A percentile compares a stretch with the other conserved stretches of the same genome.
These are phyloP conservation scores for Andrena hattorfiana DNA, from an alignment of 2,888 invertebrate genomes.

Conservation along the genomic window DNA sequence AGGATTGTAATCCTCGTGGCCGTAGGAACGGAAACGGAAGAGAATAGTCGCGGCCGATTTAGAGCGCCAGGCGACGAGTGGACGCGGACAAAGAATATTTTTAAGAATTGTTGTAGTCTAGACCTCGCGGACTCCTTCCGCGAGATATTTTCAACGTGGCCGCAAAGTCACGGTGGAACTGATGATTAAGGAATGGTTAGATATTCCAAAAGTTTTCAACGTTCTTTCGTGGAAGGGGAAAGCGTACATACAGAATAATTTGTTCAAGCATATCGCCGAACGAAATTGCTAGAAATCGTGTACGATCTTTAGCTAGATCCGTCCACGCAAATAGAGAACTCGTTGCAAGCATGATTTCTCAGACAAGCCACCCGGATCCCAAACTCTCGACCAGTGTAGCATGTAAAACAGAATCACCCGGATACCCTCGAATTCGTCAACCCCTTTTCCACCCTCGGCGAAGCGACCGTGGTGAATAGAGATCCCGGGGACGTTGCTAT, in stretches of 20 bases:
- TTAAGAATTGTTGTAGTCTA: slow-evolving; percentile 53
- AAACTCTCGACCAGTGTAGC: neutral
- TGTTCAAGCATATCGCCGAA: no score
- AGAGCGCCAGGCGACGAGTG: slow-evolving; percentile 39
- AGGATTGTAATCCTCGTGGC: slow-evolving; percentile 47
- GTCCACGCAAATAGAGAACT: no score
- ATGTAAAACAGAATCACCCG: neutral
- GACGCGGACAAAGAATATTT: slow-evolving; percentile 53
- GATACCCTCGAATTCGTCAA: slow-evolving; percentile 25
- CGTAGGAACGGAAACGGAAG: slow-evolving; percentile 22
- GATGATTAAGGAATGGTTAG: neutral
- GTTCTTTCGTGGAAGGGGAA: no score
- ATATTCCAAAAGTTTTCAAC: no score
- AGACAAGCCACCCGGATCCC: neutral
- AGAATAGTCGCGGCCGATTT: slow-evolving; percentile 53
- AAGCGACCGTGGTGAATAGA: slow-evolving; percentile 5
- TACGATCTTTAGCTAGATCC: no score
- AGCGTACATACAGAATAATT: no score
- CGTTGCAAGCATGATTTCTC: neutral
- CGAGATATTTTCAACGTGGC: slow-evolving; percentile 3
- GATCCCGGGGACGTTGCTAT: slow-evolving; percentile 40
- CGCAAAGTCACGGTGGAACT: neutral
- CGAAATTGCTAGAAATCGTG: no score
- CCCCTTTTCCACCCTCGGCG: slow-evolving; percentile 16
- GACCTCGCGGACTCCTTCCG: slow-evolving; percentile 31